These are phyloP conservation scores for Melinaea menophilus DNA, from an alignment of 2,888 invertebrate species.

Conservation along the genomic window DNA sequence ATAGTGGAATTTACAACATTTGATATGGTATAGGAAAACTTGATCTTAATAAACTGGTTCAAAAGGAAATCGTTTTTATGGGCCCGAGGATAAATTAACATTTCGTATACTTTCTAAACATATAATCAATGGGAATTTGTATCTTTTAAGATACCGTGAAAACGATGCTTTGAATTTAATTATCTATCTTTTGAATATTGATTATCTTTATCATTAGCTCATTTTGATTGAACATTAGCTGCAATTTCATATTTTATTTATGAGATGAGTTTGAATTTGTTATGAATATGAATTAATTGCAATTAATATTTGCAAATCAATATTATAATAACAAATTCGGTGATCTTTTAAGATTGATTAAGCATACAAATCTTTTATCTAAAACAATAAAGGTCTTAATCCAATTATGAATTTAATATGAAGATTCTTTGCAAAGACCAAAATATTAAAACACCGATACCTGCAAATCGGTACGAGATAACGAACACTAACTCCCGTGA, in stretches of 20 bases:
- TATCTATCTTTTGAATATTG: no score
- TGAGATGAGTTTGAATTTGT: no score
- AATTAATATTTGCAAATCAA: background rate
- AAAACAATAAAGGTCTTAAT: no score
- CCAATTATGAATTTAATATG: no score
- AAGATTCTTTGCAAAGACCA: background rate
- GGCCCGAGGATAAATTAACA: constrained; percentile 43
- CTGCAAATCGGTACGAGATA: no score
- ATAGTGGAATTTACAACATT: constrained; percentile 48
- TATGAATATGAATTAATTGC: no score
- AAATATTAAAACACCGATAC: background rate
- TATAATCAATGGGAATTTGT: constrained; percentile 31
- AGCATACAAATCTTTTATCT: no score
- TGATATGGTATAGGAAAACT: constrained; percentile 44
- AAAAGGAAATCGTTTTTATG: constrained; percentile 48
- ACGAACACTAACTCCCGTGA: no score
- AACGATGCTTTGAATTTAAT: background rate
- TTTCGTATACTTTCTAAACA: constrained; percentile 34
- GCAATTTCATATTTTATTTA: no score
- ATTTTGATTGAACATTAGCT: no score
- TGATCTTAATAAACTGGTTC: constrained; percentile 44
- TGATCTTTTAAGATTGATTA: no score
- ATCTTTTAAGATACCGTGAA: constrained; percentile 18
- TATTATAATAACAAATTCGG: background rate
- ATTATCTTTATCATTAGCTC: no score